These are phyloP conservation scores for Hemiprocne comata DNA, from an alignment of 2,113 vertebrate species.

Conservation along the genomic window DNA sequence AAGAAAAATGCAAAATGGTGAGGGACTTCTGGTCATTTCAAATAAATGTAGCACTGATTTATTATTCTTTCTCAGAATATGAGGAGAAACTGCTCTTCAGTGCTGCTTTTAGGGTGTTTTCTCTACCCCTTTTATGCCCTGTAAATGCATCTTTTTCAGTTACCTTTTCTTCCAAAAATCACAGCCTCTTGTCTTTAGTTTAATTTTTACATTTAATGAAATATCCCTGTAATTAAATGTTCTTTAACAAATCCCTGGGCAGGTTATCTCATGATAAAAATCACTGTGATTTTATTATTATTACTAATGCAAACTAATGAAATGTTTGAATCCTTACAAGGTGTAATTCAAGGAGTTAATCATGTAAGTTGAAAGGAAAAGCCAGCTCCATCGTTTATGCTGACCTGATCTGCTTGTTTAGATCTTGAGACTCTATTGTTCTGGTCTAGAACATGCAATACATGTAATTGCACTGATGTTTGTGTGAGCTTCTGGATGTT, in stretches of 20 bases:
- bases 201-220: neutral
- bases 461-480: neutral
- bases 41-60: neutral
- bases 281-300: neutral
- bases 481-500: neutral
- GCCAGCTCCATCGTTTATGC: neutral
- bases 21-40: neutral
- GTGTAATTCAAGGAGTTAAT: neutral
- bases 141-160: neutral
- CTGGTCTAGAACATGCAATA: neutral
- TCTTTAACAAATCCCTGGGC: slow-evolving; percentile 19
- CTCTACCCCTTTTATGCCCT: neutral
- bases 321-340: neutral
- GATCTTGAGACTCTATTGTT: neutral
- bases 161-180: neutral
- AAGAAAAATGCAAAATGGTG: neutral
- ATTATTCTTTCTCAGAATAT: neutral
- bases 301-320: neutral
- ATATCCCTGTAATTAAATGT: slow-evolving; percentile 6
- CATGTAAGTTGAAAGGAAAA: neutral
- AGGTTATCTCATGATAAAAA: slow-evolving; percentile 3
- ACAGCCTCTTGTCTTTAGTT: neutral
- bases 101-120: neutral
- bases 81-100: neutral
- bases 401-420: neutral